Percentiles rank a stretch among this genome's conserved stretches.
phyloP scores from a whole-genome alignment of 2,797 vertebrate genomes.

The Phrynocephalus guinanensis region DNA sequence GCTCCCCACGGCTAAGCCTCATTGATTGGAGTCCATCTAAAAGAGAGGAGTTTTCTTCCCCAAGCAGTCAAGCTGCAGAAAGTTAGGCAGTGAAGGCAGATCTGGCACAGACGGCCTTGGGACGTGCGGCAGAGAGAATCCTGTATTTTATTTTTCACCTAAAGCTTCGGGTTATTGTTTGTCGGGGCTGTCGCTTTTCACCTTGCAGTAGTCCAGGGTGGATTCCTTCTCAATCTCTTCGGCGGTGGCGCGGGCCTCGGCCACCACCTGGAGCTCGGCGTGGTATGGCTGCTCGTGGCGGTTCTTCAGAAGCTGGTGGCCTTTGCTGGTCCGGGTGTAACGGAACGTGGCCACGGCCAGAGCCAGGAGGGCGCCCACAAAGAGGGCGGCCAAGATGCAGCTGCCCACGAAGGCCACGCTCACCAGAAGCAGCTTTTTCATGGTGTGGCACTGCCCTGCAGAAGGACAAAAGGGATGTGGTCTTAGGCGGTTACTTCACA shows the following conservation, averaged over 20 bases:
- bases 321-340: accelerated
- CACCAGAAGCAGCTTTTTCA: slow-evolving; percentile 40
- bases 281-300: slow-evolving; percentile 44
- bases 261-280: slow-evolving; percentile 24
- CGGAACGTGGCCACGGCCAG: not conserved
- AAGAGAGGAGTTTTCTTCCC: no score
- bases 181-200: accelerated
- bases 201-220: not conserved
- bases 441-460: accelerated
- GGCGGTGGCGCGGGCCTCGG: not conserved
- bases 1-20: no score
- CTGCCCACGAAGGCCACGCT: slow-evolving; percentile 51
- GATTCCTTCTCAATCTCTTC: not conserved
- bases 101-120: not conserved
- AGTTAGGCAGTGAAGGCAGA: no score
- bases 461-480: accelerated
- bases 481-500: not conserved
- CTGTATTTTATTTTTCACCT: not conserved
- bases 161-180: accelerated
- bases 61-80: no score
- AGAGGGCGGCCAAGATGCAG: accelerated
- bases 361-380: slow-evolving; percentile 22
- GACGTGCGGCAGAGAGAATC: not conserved
- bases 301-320: accelerated
- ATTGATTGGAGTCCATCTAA: no score